Conservation (phyloP, 1,140 invertebrate genomes). For the Brachionus paranguensis region DNA sequence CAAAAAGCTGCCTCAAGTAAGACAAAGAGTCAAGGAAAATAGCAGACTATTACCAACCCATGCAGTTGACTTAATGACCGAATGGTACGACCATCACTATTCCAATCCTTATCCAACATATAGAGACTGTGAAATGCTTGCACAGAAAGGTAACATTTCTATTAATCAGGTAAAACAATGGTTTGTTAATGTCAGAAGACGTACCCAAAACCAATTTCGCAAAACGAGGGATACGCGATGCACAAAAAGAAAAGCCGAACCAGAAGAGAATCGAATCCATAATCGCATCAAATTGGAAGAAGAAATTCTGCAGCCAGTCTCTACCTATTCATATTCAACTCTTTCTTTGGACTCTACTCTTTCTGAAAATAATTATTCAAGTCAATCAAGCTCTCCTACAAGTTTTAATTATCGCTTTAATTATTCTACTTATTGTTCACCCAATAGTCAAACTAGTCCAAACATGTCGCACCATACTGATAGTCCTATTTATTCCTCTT, state of each 20-base stretch:
- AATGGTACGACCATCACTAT: slow-evolving; percentile 34
- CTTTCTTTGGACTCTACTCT: not conserved
- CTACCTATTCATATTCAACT: not conserved
- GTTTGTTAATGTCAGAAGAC: slow-evolving; percentile 30
- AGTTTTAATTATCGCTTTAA: not conserved
- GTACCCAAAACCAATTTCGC: slow-evolving; percentile 30
- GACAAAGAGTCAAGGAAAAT: slow-evolving; percentile 30
- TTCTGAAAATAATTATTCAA: not conserved
- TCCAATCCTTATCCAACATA: slow-evolving; percentile 9
- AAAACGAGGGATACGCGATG: not conserved
- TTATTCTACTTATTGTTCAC: not conserved
- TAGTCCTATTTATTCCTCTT: not conserved
- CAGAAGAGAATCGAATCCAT: not conserved
- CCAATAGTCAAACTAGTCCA: not conserved
- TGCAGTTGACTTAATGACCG: slow-evolving; percentile 32
- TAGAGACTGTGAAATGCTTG: slow-evolving; percentile 16
- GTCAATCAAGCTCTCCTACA: not conserved
- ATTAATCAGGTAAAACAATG: slow-evolving; percentile 37
- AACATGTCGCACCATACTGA: too few relatives aligned
- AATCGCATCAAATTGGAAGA: not conserved
- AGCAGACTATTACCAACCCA: not conserved
- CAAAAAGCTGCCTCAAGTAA: not conserved
- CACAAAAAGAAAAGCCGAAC: not conserved
- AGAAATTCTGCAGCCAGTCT: not conserved
- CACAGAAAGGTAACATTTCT: not conserved